Conservation (phyloP, 2,113 vertebrate species). For the Gasterosteus aculeatus region DNA sequence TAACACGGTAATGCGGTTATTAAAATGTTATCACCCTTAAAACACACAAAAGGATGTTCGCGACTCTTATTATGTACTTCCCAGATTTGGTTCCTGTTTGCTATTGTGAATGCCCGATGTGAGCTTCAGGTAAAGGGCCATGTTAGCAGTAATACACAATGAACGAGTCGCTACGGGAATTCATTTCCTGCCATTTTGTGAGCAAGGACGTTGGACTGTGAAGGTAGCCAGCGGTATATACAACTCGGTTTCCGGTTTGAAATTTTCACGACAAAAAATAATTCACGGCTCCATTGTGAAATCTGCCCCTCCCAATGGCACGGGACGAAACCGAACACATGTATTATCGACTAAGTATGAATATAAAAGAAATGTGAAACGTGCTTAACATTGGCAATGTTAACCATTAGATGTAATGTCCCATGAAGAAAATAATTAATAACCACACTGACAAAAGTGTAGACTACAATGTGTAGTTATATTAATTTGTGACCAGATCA, state of each 20-base stretch:
- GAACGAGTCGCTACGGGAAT: constrained; percentile 19
- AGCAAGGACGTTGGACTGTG: constrained; percentile 8
- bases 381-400: too few relatives aligned
- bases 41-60: not conserved
- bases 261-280: not conserved
- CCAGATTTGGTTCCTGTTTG: constrained; percentile 36
- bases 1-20: rapidly evolving
- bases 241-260: constrained; percentile 19
- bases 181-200: constrained; percentile 82
- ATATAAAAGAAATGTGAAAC: not conserved
- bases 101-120: constrained; percentile 22
- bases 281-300: not conserved
- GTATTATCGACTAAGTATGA: not conserved
- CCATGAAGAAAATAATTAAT: not conserved
- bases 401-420: too few relatives aligned
- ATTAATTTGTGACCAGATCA: not conserved
- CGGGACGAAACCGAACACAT: not conserved
- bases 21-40: not conserved
- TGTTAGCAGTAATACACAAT: constrained; percentile 56
- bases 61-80: constrained; percentile 57
- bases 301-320: not conserved
- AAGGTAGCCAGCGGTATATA: not conserved
- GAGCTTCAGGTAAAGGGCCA: constrained; percentile 64
- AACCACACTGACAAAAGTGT: not conserved
- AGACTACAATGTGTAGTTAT: not conserved